phyloP scores from a whole-genome alignment of 1,140 invertebrate genomes.

The Protaetia brevitarsis region DNA sequence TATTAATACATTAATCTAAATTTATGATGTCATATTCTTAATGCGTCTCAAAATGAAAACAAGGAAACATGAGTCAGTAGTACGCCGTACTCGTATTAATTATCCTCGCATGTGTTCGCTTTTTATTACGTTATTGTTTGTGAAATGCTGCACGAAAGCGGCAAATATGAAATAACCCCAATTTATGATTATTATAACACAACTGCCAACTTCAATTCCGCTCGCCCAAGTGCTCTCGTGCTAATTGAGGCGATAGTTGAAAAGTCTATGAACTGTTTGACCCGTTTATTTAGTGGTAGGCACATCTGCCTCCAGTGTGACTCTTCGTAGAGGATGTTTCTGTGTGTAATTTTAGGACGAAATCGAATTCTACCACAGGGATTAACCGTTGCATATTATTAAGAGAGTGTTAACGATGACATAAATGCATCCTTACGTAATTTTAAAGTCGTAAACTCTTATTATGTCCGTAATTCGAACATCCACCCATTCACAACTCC shows the following conservation, averaged over 20 bases:
- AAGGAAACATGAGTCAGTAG: no score
- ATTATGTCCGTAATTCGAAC: no score
- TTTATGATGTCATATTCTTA: not conserved
- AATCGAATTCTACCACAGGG: no score
- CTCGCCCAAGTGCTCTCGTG: not conserved
- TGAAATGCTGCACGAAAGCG: no score
- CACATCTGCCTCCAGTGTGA: not conserved
- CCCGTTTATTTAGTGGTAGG: not conserved
- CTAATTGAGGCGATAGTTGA: not conserved
- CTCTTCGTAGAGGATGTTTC: not conserved
- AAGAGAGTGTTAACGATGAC: no score
- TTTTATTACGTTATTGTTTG: no score
- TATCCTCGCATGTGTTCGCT: not conserved
- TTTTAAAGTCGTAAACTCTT: no score
- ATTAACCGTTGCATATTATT: no score
- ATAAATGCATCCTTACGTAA: no score
- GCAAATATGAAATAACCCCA: conserved; percentile 6
- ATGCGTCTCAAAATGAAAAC: not conserved
- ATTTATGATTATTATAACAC: not conserved
- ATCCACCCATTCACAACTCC: no score
- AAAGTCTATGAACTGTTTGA: not conserved
- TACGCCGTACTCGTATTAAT: no score
- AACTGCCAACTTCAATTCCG: conserved; percentile 11
- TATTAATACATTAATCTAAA: not conserved
- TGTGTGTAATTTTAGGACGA: no score